Percentiles rank a stretch among this genome's conserved stretches.
Evolutionary conservation across 2,888 invertebrate genomes (phyloP).

Genomic region (Drosophila rellima): DNA sequence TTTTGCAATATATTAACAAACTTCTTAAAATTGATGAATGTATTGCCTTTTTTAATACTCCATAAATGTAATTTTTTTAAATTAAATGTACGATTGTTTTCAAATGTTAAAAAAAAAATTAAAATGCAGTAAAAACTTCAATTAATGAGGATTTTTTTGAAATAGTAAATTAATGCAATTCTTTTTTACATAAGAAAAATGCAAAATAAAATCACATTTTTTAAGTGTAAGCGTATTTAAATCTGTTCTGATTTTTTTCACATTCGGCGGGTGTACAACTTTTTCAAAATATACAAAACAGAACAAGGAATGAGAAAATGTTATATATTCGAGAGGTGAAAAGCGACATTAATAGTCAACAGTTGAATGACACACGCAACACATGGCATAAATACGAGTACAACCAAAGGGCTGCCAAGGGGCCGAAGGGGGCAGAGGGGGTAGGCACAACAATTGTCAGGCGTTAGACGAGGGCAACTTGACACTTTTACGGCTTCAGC

Average conservation of each 20-base stretch:
- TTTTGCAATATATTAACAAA: too few relatives aligned
- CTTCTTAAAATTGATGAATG: too few relatives aligned
- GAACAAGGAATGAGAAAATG: not conserved
- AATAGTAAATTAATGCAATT: too few relatives aligned
- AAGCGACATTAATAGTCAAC: not conserved
- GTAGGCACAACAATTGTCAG: not conserved
- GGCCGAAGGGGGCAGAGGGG: not conserved
- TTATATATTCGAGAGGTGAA: not conserved
- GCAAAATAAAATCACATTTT: not conserved
- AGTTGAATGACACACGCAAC: constrained; percentile 23
- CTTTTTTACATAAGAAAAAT: too few relatives aligned
- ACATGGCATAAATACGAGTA: constrained; percentile 5
- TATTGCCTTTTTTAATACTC: too few relatives aligned
- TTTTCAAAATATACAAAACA: not conserved
- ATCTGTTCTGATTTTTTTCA: not conserved
- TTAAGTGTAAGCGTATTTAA: not conserved
- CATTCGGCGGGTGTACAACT: not conserved
- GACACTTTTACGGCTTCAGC: constrained; percentile 26
- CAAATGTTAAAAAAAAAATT: too few relatives aligned
- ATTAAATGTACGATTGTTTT: too few relatives aligned
- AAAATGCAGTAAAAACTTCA: too few relatives aligned
- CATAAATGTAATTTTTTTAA: too few relatives aligned
- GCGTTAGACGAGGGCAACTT: constrained; percentile 27
- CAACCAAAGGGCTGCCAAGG: not conserved
- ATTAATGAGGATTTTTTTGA: too few relatives aligned